Evolutionary conservation across 2,888 invertebrate species (phyloP), one percentile per base, ranked within the genome.

Genomic region (Dorcus parallelipipedus): DNA sequence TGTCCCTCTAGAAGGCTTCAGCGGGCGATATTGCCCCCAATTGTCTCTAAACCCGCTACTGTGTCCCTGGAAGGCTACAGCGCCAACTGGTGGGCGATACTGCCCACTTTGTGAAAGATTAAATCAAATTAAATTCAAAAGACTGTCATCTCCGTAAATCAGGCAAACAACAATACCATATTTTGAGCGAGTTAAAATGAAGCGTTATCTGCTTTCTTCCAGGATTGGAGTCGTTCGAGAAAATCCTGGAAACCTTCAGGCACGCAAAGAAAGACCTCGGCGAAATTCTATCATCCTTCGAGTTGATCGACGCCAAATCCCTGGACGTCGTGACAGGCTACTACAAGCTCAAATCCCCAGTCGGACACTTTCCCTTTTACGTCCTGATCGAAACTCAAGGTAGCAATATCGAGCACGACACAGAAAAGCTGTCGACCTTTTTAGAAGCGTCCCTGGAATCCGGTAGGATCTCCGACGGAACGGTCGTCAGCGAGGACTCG

Each of bases 271-370:
- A 77, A 0, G 84, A 86, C 23, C 79, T 97, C 9, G 92, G 90
- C 1, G 97, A 98, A 81, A 92, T 96, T 64, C 77, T 99, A 42
- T 97, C 97, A 3, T 95, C 97, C 0, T 97, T 94, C 79, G 99
- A 99, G 81, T 86, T 98, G 83, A 90, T 98, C 60, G 98, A 99
- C 77, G 81, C 81, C 9, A 78, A 79, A 43, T 86, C 93, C 0
- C 81, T 97, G 70, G 83, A 83, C n/a, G 82, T 85, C 40, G 86
- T 88, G 0, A 81, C 83, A 0, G 75, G 81, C 45, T 84, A 89
- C 72, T 82, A 86, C 52, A 82, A 84, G 8, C 66, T 89, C 39
- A 81, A 83, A 56, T 82, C 84, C 33, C 89, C 88, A 7, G 80
- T 88, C 59, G 75, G 80, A 0, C 83, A 85, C 1, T 87, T 83